A percentile compares a stretch with the other conserved stretches of the same genome.
These are phyloP conservation scores for Larimichthys polyactis DNA, from an alignment of 2,113 vertebrate species.

Conservation along the genomic window DNA sequence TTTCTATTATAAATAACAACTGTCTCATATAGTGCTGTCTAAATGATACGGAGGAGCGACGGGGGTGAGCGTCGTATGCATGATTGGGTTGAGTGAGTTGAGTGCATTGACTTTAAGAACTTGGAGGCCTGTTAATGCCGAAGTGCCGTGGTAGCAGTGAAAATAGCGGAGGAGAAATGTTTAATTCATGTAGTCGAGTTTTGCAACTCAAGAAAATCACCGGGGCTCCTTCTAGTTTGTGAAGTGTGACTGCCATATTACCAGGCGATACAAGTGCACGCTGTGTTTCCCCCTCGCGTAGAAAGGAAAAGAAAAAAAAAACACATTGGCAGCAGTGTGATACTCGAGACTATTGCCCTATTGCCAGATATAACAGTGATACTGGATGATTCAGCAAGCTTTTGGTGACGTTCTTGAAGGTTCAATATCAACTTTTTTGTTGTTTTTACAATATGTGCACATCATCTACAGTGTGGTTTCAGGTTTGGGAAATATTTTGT, in stretches of 20 bases:
- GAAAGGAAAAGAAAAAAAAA: not conserved
- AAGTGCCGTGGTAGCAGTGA: constrained; percentile 26
- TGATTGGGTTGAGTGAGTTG: constrained; percentile 18
- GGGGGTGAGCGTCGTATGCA: not conserved
- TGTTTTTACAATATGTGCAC: no score
- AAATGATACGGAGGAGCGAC: constrained; percentile 24
- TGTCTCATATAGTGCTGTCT: constrained; percentile 13
- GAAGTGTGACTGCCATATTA: constrained; percentile 16
- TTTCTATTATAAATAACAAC: constrained; percentile 36
- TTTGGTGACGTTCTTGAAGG: no score
- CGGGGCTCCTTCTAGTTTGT: not conserved
- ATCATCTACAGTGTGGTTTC: no score
- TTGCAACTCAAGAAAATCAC: constrained; percentile 36
- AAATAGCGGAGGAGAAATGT: constrained; percentile 28
- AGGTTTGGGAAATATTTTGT: no score
- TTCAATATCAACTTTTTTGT: no score
- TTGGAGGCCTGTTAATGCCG: constrained; percentile 27
- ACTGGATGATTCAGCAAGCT: no score
- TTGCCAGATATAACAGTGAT: no score
- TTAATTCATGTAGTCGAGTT: constrained; percentile 48
- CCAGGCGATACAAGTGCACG: not conserved
- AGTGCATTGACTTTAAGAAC: constrained; percentile 41
- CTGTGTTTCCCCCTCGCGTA: constrained; percentile 18
- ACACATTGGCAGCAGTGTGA: not conserved
- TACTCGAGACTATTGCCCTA: no score